phyloP scores from a whole-genome alignment of 2,113 vertebrate genomes.

The Oceanites oceanicus region DNA sequence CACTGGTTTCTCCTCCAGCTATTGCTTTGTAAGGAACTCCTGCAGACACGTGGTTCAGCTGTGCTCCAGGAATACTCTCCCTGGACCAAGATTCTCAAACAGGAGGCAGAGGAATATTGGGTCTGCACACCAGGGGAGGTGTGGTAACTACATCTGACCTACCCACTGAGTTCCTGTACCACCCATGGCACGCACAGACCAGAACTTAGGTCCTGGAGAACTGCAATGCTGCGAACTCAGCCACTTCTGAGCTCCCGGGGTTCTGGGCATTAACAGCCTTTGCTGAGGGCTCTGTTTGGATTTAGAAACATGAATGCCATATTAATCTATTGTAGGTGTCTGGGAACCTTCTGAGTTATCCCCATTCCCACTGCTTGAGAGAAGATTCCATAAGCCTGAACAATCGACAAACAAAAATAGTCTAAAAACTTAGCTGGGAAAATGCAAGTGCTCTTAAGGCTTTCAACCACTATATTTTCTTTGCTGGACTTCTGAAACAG shows the following conservation, averaged over 20 bases:
- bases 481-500: neutral
- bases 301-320: neutral
- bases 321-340: neutral
- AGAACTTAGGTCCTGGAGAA: neutral
- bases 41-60: neutral
- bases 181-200: rapidly evolving
- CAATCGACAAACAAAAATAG: neutral
- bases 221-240: too few relatives aligned
- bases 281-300: neutral
- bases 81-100: neutral
- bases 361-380: neutral
- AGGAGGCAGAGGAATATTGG: neutral
- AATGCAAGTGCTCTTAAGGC: neutral
- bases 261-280: neutral
- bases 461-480: neutral
- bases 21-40: neutral
- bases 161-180: neutral
- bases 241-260: neutral
- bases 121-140: neutral
- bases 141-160: neutral
- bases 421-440: neutral
- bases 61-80: rapidly evolving
- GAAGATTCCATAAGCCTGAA: neutral
- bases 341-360: neutral
- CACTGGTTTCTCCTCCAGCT: neutral